A percentile compares a stretch with the other conserved stretches of the same genome.
Evolutionary conservation across 2,888 invertebrate species (phyloP).

Genomic region (Caenorhabditis sulstoni): DNA sequence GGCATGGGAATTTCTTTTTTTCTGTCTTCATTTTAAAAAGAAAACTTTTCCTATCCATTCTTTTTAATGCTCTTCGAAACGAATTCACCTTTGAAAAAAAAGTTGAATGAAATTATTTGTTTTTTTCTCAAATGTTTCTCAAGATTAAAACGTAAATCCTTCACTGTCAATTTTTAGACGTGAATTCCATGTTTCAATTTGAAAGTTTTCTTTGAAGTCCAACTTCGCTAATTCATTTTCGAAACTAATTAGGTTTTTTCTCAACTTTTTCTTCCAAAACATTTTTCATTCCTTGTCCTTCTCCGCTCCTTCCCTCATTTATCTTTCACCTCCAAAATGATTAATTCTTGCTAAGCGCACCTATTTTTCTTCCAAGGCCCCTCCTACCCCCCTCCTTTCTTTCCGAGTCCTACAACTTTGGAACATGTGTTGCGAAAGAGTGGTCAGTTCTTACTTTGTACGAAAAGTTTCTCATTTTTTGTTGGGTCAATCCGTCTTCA

Average conservation of each 20-base stretch:
- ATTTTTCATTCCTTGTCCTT: constrained; percentile 14
- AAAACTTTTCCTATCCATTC: no score
- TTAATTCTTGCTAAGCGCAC: constrained; percentile 21
- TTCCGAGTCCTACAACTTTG: neutral
- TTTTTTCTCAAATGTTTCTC: no score
- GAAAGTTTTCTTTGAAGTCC: no score
- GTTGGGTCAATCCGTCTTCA: neutral
- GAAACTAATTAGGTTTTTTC: constrained; percentile 4
- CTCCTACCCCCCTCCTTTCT: constrained; percentile 8
- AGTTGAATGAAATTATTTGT: no score
- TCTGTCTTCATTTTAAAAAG: neutral
- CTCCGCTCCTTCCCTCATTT: neutral
- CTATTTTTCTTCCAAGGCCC: constrained; percentile 41
- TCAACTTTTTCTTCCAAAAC: constrained; percentile 25
- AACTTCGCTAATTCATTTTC: neutral
- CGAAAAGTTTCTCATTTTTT: no score
- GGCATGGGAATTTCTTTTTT: constrained; percentile 71
- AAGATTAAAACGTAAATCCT: no score
- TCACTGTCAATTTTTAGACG: no score
- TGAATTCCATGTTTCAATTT: no score
- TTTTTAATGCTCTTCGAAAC: no score
- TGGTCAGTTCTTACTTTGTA: no score
- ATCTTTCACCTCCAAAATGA: constrained; percentile 26
- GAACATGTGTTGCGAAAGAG: neutral
- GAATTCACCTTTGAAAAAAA: no score